These are phyloP conservation scores for Microplitis demolitor DNA, from an alignment of 1,140 invertebrate genomes.

Conservation along the genomic window DNA sequence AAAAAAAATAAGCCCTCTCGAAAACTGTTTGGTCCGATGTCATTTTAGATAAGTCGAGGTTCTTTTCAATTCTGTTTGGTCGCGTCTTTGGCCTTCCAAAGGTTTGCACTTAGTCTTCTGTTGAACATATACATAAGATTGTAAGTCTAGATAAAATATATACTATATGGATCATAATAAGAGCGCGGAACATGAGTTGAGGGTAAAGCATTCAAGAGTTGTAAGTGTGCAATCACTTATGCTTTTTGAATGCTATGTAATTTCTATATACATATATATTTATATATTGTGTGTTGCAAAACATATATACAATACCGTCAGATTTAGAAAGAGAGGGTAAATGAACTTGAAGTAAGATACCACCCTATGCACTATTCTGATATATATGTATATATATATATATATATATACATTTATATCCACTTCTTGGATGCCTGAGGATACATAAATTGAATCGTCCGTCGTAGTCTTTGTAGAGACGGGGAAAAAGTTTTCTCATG, in stretches of 20 bases:
- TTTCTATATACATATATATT: no score
- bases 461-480: neutral
- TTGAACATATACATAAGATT: neutral
- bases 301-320: neutral
- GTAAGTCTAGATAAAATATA: neutral
- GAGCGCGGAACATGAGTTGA: no score
- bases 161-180: neutral
- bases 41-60: constrained; percentile 57
- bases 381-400: no score
- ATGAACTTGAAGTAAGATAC: neutral
- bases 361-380: no score
- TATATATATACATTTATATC: no score
- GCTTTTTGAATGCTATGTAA: constrained; percentile 17
- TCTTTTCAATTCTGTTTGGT: constrained; percentile 26
- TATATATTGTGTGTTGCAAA: no score
- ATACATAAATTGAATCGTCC: constrained; percentile 5
- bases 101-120: neutral
- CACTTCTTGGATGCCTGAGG: neutral
- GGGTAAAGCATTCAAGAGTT: neutral
- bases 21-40: constrained; percentile 47
- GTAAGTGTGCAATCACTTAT: constrained; percentile 23
- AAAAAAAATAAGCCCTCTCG: constrained; percentile 33
- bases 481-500: constrained; percentile 1
- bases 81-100: constrained; percentile 2
- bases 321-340: neutral